Base-by-base conservation (phyloP, 2,888 invertebrate genomes). In the Dinocampus coccinellae region DNA sequence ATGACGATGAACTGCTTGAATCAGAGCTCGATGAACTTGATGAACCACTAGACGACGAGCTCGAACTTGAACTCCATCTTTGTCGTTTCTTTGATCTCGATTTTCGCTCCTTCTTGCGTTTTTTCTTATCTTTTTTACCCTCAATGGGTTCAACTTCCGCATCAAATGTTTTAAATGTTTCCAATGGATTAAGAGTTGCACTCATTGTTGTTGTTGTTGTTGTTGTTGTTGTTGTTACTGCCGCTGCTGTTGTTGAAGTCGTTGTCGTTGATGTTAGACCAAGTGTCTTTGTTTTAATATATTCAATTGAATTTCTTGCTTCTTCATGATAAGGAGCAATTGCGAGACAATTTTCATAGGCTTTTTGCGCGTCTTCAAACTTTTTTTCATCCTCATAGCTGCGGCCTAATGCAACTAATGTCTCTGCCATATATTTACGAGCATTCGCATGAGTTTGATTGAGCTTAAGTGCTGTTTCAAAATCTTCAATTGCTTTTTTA, bases 391-490 rank as follows among this genome's bases (percentile, higher is more conserved):
- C 95, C 84, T 96, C 96, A 84, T 94, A 95, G 84, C 95, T 96
- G 62, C 95, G 92, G 39, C 96, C 97, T 63, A 95, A 89, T 0
- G 97, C 97, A 0, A 97, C 94, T 57, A 97, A 88, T 0, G 97
- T 98, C 88, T 98, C 97, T 36, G 96, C 95, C 90, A 97, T 92
- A 88, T 98, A 98, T 87, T 97, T 97, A 70, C 95, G 92, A 36
- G 97, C 98, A 88, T 98, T 98, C 1, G 93, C 93, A 88, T 98
- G 98, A 75, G 92, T 94, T 0, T 95, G 94, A 88, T 98, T 96
- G 55, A 96, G 87, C 86, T 95, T 94, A 47, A 98, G 88, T 3
- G 98, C 97, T 24, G 94, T 93, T 88, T 97, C 97, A 88, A 98
- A 97, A 87, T 98, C 98, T 81, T 95, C 95, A 77, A 98, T 95